Evolutionary conservation across 2,888 invertebrate genomes (phyloP), one percentile per base, ranked within the genome.

Genomic region (Hyppa rectilinea): DNA sequence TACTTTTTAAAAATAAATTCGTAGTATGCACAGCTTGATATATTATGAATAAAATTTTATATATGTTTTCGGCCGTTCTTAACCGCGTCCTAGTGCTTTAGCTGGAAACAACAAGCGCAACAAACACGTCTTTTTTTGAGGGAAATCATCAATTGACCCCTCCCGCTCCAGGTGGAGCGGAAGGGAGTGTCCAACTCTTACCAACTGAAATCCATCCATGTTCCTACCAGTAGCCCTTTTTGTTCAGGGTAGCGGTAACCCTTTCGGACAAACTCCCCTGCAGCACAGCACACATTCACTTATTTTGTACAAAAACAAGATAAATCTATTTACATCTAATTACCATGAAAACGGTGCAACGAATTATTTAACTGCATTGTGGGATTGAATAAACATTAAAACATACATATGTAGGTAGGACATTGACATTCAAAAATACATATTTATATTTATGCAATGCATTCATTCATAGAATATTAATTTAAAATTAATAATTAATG

Each of bases 401-500:
- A 66, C 40, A 60, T 75, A 61, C 64, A 66, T 78, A 75, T 56
- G 26, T 64, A 70, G 10, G 34, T 45, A 29, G 38, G 38, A n/a
- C 50, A 68, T 55, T 65, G 52, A 69, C 36, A 78, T 62, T 43
- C 14, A 59, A 53, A 75, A 40, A 71, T 67, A 62, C 52, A 64
- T 50, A 62, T 60, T 50, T 67, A 68, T 53, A 52, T 29, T 62
- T 31, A 45, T 43, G 17, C 12, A 31, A 60, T 66, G 34, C 53
- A 78, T 61, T 38, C 29, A 45, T 74, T 56, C 60, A 77, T 59
- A 59, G 58, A 65, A 78, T 64, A 66, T 52, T 75, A 78, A 78
- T 61, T 23, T 29, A 14, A 12, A 34, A 29, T 63, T 40, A 78
- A 75, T 75, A 66, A 67, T 78, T 52, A 56, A 75, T 71, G 63